Base-by-base conservation (phyloP, 2,113 vertebrate genomes). In the Atractosteus spatula region DNA sequence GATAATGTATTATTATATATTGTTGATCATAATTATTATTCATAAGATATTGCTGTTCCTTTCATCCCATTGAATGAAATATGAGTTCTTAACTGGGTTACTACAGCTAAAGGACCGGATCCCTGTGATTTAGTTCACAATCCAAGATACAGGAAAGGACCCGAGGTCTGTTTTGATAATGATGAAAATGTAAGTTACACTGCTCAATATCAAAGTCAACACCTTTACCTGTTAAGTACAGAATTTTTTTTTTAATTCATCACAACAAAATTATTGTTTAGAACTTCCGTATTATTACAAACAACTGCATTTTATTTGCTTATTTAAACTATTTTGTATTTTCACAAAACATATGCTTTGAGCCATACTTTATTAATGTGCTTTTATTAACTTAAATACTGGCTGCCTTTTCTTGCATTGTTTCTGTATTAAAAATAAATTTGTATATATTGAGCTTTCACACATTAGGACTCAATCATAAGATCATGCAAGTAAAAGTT, bases 121-220 rank as follows among this genome's bases (percentile, higher is more conserved):
- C 97, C 94, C 3, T 99, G 97, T 68, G 92, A 95, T 74, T 92
- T 99, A 89, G 96, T 97, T 70, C 94, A 96, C 71, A 95, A 93
- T 5, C 97, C 97, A 11, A 89, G 97, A 78, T 96, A 99, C 82
- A 92, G 97, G 77, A 99, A 99, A 78, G 97, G 97, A 55, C 97
- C 97, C 0, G 95, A 96, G 2, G 93, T 94, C 79, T 99, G 97
- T 85, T 99, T 99, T 76, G 97, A 99, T 86, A 93, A 97, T 85
- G 95, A 96, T 71, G 83, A 86, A 71, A 79, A 90, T 74, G 97
- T 98, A 94, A 98, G 94, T 86, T 0, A 42, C 62, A 69, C 64
- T 0, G 13, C 3, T 75, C 13, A 51, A 51, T 51, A 5, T 10
- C 3, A 12, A 55, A 14, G 41, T 12, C 16, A 29, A 42, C 41